A percentile compares a stretch with the other conserved stretches of the same genome.
Conservation (phyloP, 1,140 invertebrate genomes). For the Danaus melanippus region DNA sequence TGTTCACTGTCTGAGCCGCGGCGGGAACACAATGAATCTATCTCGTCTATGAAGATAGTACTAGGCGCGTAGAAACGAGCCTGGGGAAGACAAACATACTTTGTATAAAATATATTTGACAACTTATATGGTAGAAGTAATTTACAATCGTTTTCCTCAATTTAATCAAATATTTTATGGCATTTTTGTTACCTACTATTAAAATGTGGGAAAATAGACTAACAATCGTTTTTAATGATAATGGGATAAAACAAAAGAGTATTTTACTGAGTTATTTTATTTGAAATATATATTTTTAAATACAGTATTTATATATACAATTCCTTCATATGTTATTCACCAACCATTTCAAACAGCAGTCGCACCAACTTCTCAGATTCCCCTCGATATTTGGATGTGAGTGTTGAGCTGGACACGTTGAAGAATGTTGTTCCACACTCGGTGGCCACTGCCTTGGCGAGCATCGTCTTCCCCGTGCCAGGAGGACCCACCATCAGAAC, state of each 20-base stretch:
- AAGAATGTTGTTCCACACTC: constrained; percentile 99
- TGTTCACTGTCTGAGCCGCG: constrained; percentile 98
- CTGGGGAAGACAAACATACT: constrained; percentile 67
- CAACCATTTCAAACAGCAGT: constrained; percentile 97
- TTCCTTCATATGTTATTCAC: not conserved
- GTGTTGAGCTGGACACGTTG: constrained; percentile 96
- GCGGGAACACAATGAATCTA: constrained; percentile 97
- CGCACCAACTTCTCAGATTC: constrained; percentile 99
- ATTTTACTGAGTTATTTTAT: too few relatives aligned
- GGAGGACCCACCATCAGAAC: constrained; percentile 76
- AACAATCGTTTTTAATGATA: too few relatives aligned
- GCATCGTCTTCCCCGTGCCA: constrained; percentile 96
- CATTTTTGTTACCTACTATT: too few relatives aligned
- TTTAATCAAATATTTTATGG: too few relatives aligned
- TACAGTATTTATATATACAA: too few relatives aligned
- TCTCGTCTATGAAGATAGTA: constrained; percentile 99
- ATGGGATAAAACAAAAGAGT: too few relatives aligned
- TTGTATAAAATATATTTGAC: not conserved
- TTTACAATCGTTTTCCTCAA: too few relatives aligned
- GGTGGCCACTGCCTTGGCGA: constrained; percentile 99
- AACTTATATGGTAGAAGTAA: too few relatives aligned
- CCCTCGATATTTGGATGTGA: constrained; percentile 98
- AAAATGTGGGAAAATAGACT: too few relatives aligned
- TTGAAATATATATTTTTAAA: too few relatives aligned
- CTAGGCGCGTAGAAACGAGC: constrained; percentile 98